These are phyloP conservation scores for Aphelinus atriplicis DNA, from an alignment of 1,140 invertebrate genomes.

Conservation along the genomic window DNA sequence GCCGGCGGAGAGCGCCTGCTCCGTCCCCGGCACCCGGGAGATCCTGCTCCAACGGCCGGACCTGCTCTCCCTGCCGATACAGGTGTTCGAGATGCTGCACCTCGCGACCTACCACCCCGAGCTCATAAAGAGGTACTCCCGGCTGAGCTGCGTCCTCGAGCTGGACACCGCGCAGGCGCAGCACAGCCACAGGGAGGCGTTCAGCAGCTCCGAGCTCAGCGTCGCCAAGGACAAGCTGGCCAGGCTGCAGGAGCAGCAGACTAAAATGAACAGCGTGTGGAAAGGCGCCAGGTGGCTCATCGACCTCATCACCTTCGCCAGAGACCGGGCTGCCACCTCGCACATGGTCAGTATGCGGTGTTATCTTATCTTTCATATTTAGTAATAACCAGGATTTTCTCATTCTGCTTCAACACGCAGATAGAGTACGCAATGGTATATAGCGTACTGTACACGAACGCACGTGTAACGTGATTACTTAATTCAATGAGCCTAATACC, in stretches of 20 bases:
- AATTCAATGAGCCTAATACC: no score
- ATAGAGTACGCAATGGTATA: no score
- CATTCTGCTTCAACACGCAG: no score
- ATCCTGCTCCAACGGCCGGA: slow-evolving; percentile 82
- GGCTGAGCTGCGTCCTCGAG: slow-evolving; percentile 91
- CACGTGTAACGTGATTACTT: no score
- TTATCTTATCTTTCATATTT: no score
- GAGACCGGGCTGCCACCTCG: slow-evolving; percentile 73
- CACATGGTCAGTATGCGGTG: slow-evolving; percentile 24
- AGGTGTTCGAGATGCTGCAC: slow-evolving; percentile 94
- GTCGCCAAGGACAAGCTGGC: slow-evolving; percentile 85
- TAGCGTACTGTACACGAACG: no score
- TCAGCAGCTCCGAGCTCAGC: slow-evolving; percentile 87
- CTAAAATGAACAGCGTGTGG: slow-evolving; percentile 86
- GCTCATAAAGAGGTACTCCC: slow-evolving; percentile 88
- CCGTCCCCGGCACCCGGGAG: slow-evolving; percentile 87
- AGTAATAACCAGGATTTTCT: no score
- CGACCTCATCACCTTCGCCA: slow-evolving; percentile 91
- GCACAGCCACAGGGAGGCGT: slow-evolving; percentile 92
- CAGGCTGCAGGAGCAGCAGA: slow-evolving; percentile 83
- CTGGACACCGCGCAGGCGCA: slow-evolving; percentile 91
- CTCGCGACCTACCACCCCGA: slow-evolving; percentile 89
- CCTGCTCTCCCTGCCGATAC: slow-evolving; percentile 85
- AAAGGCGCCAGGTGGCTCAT: slow-evolving; percentile 94
- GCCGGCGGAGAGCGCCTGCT: slow-evolving; percentile 88